Conservation (phyloP, 2,113 vertebrate species). For the Barbus barbus region DNA sequence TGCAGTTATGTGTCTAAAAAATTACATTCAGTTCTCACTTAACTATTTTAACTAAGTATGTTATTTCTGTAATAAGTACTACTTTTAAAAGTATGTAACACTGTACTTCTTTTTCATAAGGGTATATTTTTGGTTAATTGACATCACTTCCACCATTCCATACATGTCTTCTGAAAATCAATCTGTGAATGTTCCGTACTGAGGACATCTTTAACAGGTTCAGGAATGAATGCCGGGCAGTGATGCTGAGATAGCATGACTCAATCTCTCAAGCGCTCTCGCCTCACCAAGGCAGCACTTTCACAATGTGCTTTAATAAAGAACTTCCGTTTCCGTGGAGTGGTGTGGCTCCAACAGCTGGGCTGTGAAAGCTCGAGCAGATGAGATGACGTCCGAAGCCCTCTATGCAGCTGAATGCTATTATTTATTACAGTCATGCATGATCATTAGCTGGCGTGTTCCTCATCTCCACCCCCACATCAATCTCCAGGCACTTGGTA, state of each 20-base stretch:
- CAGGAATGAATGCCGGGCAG: background rate
- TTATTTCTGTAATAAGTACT: background rate
- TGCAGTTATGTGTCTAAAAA: background rate
- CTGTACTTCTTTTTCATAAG: background rate
- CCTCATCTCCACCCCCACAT: constrained; percentile 11
- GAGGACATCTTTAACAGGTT: background rate
- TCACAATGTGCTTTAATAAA: constrained; percentile 25
- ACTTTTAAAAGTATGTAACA: background rate
- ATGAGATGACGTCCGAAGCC: constrained; percentile 32
- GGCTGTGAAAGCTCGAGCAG: constrained; percentile 34
- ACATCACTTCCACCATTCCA: background rate
- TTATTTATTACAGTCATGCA: constrained; percentile 42
- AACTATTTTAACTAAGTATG: background rate
- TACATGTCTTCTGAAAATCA: background rate
- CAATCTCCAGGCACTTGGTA: constrained; percentile 12
- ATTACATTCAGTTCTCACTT: no score
- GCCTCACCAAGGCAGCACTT: constrained; percentile 16
- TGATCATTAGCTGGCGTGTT: constrained; percentile 31
- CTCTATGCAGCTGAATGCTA: constrained; percentile 29
- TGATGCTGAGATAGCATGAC: constrained; percentile 14
- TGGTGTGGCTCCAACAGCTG: constrained; percentile 35
- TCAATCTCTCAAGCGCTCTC: constrained; percentile 18
- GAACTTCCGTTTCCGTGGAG: constrained; percentile 16
- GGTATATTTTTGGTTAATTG: background rate
- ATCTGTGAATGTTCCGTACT: background rate